Evolutionary conservation across 2,888 invertebrate species (phyloP).

Genomic region (Tetramorium bicarinatum): DNA sequence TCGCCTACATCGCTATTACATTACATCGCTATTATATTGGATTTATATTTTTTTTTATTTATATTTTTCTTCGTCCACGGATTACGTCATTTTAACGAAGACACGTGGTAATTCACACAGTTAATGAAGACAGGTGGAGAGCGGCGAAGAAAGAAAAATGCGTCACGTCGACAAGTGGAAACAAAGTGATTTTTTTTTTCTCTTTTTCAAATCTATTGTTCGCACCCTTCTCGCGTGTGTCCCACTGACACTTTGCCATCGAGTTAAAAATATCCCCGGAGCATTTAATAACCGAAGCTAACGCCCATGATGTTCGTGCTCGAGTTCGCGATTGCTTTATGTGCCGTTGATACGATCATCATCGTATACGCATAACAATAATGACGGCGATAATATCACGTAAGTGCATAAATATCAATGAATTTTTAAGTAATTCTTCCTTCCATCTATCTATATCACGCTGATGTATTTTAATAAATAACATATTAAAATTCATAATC

Average conservation of each 20-base stretch:
- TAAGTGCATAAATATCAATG: background rate
- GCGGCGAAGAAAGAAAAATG: background rate
- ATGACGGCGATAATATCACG: background rate
- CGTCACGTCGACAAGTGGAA: background rate
- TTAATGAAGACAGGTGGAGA: background rate
- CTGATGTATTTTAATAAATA: background rate
- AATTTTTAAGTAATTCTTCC: constrained; percentile 17
- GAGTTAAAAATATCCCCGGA: constrained; percentile 11
- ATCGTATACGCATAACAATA: background rate
- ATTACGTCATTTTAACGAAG: constrained; percentile 9
- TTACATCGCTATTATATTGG: no score
- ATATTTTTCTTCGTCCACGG: background rate
- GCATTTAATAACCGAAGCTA: constrained; percentile 26
- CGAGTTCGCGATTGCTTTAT: constrained; percentile 9
- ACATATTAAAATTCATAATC: background rate
- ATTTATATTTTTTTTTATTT: constrained; percentile 4
- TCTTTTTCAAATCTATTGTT: constrained; percentile 4
- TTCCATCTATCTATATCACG: background rate
- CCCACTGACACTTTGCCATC: background rate
- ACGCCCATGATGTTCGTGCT: constrained; percentile 11
- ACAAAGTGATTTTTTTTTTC: background rate
- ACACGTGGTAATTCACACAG: background rate
- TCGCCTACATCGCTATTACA: background rate
- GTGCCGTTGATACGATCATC: constrained; percentile 4
- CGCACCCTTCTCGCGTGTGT: background rate